A percentile compares a stretch with the other conserved stretches of the same genome.
phyloP scores from a whole-genome alignment of 2,888 invertebrate species.

The Itoplectis maculator region DNA sequence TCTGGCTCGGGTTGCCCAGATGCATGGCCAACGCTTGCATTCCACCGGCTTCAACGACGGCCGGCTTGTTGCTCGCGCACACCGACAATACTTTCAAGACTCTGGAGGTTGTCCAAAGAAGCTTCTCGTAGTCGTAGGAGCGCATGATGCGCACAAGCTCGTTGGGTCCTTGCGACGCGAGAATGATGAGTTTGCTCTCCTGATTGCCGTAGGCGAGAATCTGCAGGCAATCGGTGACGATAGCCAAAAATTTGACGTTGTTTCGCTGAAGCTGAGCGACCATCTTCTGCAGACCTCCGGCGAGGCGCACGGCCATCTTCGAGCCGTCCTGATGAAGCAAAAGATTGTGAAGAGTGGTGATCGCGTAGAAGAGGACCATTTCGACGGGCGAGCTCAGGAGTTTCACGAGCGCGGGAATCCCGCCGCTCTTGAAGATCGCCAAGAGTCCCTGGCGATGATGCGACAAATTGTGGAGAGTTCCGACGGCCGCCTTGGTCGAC shows the following conservation, averaged over 20 bases:
- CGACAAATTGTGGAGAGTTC: slow-evolving; percentile 98
- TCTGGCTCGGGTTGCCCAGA: slow-evolving; percentile 95
- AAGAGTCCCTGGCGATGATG: slow-evolving; percentile 98
- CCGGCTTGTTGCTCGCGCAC: slow-evolving; percentile 99
- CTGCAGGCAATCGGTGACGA: slow-evolving; percentile 99
- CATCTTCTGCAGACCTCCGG: slow-evolving; percentile 99
- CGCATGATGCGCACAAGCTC: slow-evolving; percentile 99
- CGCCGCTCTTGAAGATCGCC: slow-evolving; percentile 99
- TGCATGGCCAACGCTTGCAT: slow-evolving; percentile 99
- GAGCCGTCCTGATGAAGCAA: slow-evolving; percentile 99
- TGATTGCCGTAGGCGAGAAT: slow-evolving; percentile 99
- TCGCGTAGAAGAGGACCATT: slow-evolving; percentile 98
- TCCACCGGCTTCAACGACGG: slow-evolving; percentile 98
- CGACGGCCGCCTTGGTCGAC: slow-evolving; percentile 98
- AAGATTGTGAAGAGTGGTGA: slow-evolving; percentile 99
- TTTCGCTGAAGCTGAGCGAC: slow-evolving; percentile 98
- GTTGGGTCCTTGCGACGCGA: slow-evolving; percentile 98
- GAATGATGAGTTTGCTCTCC: slow-evolving; percentile 98
- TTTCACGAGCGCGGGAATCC: slow-evolving; percentile 98
- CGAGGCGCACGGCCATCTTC: slow-evolving; percentile 98
- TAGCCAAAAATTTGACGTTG: slow-evolving; percentile 99
- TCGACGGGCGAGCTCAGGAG: slow-evolving; percentile 98
- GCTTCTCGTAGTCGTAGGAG: slow-evolving; percentile 98
- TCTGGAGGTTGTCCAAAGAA: slow-evolving; percentile 99
- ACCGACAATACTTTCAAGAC: slow-evolving; percentile 99